These are phyloP conservation scores for Cotesia vestalis DNA, from an alignment of 1,140 invertebrate genomes.

Conservation along the genomic window DNA sequence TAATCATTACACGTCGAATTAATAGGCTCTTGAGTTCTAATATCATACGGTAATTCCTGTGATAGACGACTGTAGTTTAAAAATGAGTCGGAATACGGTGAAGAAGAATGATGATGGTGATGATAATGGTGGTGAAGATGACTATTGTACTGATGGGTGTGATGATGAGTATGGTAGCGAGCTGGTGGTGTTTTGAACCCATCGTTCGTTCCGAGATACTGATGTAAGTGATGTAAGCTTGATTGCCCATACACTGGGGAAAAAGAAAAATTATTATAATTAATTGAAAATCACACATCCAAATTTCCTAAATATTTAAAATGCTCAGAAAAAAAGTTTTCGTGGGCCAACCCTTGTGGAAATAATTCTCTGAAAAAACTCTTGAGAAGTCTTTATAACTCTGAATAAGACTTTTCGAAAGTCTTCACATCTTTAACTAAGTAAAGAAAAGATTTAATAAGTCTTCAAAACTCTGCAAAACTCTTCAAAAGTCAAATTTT, in stretches of 20 bases:
- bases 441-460: too few species aligned
- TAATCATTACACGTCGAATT: constrained; percentile 35
- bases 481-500: too few species aligned
- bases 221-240: constrained; percentile 59
- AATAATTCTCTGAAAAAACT: too few species aligned
- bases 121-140: constrained; percentile 46
- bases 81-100: constrained; percentile 56
- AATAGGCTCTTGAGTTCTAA: constrained; percentile 49
- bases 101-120: constrained; percentile 49
- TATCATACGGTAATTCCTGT: constrained; percentile 51
- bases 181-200: constrained; percentile 55
- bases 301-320: too few species aligned
- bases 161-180: constrained; percentile 54
- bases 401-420: too few species aligned
- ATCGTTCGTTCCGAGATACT: constrained; percentile 60
- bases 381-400: too few species aligned
- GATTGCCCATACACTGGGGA: constrained; percentile 56
- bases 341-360: too few species aligned
- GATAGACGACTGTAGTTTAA: constrained; percentile 59
- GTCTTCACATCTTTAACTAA: too few species aligned
- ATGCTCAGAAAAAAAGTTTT: too few species aligned
- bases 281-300: too few species aligned
- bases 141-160: constrained; percentile 52
- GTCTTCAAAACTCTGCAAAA: too few species aligned
- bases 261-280: constrained; percentile 16